Evolutionary conservation across 53 echinoderm and acorn worm species (phyloP).

Genomic region (Stichopus horrens): DNA sequence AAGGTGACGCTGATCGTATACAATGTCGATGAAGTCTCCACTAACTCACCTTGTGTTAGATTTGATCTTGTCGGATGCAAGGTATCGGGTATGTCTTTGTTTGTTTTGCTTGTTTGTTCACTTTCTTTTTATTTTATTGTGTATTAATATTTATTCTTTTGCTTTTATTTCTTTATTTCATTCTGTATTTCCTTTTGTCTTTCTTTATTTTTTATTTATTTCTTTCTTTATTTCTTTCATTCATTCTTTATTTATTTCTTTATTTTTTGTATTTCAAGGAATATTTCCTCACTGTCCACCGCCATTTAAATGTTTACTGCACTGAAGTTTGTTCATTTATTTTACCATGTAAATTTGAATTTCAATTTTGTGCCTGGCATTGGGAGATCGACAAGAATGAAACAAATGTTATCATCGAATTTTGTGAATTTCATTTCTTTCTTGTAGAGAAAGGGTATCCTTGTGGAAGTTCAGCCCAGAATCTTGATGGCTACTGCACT

Average conservation of each 20-base stretch:
- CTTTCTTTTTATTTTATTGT: neutral
- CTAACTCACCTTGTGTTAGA: constrained; percentile 7
- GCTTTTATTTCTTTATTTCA: neutral
- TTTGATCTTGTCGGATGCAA: constrained; percentile 38
- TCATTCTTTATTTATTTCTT: no score
- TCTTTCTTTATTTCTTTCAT: no score
- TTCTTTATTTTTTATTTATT: no score
- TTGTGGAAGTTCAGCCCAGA: neutral
- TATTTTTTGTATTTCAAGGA: no score
- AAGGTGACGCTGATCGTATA: neutral
- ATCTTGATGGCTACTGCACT: constrained; percentile 18
- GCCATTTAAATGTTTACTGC: no score
- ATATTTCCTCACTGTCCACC: no score
- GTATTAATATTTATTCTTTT: neutral
- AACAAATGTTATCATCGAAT: neutral
- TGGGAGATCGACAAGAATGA: no score
- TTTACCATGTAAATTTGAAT: neutral
- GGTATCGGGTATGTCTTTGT: neutral
- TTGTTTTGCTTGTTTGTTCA: no score
- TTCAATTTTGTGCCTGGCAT: no score
- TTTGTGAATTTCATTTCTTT: neutral
- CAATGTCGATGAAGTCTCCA: neutral
- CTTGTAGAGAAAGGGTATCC: constrained; percentile 25
- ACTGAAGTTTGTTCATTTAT: neutral
- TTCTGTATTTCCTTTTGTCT: no score